Conservation (phyloP, 2,113 vertebrate genomes). For the Turdus rufiventris region DNA sequence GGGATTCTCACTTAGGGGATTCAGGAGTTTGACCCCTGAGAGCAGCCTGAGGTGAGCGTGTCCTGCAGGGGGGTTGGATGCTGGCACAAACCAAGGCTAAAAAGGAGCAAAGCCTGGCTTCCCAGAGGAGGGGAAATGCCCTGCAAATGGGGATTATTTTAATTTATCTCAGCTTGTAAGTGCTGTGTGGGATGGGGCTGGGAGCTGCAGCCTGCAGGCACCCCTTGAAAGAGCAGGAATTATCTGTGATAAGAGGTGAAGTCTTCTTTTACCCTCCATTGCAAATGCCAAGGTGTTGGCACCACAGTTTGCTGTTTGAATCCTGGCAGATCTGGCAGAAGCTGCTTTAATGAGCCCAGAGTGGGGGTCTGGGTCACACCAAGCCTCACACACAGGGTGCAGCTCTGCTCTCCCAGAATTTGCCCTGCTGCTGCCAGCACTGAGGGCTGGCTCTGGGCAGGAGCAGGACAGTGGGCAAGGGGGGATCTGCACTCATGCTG, state of each 20-base stretch:
- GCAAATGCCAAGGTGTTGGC: not conserved
- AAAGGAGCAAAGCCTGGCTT: not conserved
- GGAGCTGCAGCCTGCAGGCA: not conserved
- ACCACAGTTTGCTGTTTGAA: not conserved
- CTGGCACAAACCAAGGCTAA: not conserved
- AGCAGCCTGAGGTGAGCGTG: rapidly evolving
- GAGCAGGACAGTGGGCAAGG: not conserved
- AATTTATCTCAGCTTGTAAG: not conserved
- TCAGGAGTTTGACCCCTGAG: not conserved
- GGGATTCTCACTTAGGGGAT: not conserved
- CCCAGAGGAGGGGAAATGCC: not conserved
- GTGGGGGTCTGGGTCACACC: not conserved
- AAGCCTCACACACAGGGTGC: not conserved
- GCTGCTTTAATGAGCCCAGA: not conserved
- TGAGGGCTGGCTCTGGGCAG: not conserved
- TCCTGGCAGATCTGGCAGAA: not conserved
- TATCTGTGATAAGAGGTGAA: rapidly evolving
- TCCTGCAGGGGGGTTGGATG: not conserved
- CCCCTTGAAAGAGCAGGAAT: not conserved
- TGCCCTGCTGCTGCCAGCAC: not conserved
- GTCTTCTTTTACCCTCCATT: not conserved
- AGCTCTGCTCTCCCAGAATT: not conserved
- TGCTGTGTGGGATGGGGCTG: not conserved
- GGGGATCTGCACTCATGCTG: not conserved
- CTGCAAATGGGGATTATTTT: not conserved